Conservation (phyloP, 2,113 vertebrate species). For the Macrotus californicus region DNA sequence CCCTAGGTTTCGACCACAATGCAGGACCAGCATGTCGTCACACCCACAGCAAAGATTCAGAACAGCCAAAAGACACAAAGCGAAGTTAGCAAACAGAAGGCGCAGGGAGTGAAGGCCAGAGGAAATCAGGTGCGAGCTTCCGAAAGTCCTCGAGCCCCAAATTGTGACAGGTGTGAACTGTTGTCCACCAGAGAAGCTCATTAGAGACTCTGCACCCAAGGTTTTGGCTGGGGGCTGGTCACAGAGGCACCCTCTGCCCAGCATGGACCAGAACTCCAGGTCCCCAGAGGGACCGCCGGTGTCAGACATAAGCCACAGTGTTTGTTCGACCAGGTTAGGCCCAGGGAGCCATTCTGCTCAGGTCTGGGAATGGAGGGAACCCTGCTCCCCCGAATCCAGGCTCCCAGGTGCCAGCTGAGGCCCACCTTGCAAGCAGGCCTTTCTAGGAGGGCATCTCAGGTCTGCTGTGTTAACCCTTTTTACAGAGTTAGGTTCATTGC, state of each 20-base stretch:
- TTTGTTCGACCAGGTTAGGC: neutral
- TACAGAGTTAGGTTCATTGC: neutral
- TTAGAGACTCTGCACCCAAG: neutral
- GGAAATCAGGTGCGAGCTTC: neutral
- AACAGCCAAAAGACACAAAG: neutral
- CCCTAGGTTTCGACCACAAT: neutral
- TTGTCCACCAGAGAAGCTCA: too few species aligned
- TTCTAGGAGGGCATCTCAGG: neutral
- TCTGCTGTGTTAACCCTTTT: neutral
- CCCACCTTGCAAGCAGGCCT: too few species aligned
- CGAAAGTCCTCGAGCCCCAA: neutral
- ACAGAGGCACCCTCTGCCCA: neutral
- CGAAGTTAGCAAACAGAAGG: neutral
- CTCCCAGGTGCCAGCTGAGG: neutral
- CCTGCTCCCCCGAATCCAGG: neutral
- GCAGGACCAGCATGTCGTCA: neutral
- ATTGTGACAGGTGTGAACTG: neutral
- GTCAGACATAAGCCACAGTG: neutral
- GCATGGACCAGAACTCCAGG: neutral
- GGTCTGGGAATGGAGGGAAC: neutral
- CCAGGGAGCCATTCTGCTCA: neutral
- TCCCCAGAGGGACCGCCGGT: neutral
- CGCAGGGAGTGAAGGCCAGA: neutral
- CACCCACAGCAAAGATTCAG: neutral
- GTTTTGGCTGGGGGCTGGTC: neutral